These are phyloP conservation scores for Xestia rhomboidea DNA, from an alignment of 2,888 invertebrate species.

Conservation along the genomic window DNA sequence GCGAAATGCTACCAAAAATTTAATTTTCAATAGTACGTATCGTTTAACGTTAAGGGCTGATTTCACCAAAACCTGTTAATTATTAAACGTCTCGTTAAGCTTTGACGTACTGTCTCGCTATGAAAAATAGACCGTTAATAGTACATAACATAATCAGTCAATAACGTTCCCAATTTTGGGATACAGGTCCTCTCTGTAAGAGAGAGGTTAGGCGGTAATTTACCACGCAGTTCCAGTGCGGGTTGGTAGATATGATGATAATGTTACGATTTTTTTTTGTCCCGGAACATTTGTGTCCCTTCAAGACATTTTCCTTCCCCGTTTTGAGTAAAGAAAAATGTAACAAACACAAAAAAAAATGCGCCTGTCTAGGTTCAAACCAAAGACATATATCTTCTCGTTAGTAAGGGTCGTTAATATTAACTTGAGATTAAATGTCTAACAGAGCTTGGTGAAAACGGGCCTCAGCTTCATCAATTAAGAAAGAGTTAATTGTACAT, in stretches of 20 bases:
- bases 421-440: conserved; percentile 21
- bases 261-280: not conserved
- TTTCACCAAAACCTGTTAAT: not conserved
- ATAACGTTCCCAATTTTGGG: not conserved
- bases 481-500: conserved; percentile 65
- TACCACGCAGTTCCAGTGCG: not conserved
- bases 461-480: conserved; percentile 58
- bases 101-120: not conserved
- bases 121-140: not conserved
- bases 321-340: not conserved
- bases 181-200: not conserved
- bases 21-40: conserved; percentile 40
- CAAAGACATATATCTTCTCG: not conserved
- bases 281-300: not conserved
- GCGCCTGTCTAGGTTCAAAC: not conserved
- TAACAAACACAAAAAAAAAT: not conserved
- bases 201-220: not conserved
- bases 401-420: not conserved
- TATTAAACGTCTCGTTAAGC: not conserved
- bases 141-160: not conserved
- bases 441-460: conserved; percentile 18
- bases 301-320: not conserved
- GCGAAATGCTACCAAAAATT: conserved; percentile 38
- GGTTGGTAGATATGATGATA: not conserved
- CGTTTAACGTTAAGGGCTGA: conserved; percentile 7